phyloP scores from a whole-genome alignment of 2,113 vertebrate species.

The Leucoraja erinaceus region DNA sequence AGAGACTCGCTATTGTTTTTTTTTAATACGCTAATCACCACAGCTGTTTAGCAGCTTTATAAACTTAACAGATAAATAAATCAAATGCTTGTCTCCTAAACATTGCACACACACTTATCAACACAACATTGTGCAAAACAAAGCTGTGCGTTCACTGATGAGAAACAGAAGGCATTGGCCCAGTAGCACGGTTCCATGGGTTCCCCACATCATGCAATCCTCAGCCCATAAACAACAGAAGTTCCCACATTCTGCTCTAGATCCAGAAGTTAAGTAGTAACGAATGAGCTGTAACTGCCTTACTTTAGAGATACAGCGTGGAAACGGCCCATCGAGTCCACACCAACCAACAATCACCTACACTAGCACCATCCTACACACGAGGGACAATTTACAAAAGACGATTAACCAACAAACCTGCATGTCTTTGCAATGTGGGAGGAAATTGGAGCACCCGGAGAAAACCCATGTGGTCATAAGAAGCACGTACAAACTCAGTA shows the following conservation, averaged over 20 bases:
- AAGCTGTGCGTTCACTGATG: neutral
- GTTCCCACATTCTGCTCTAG: neutral
- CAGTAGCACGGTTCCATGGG: neutral
- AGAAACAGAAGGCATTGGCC: neutral
- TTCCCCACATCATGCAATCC: neutral
- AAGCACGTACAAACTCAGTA: no score
- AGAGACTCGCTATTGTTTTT: neutral
- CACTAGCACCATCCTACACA: no score
- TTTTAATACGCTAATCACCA: neutral
- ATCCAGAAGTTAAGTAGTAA: neutral
- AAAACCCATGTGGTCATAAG: no score
- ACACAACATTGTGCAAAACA: neutral
- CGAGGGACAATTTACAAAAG: no score
- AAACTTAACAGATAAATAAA: neutral
- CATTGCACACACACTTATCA: neutral
- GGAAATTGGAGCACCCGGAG: no score
- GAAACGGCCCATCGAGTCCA: no score
- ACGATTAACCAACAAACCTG: no score
- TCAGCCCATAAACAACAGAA: neutral
- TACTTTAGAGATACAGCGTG: neutral
- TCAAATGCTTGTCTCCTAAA: neutral
- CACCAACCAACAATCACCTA: no score
- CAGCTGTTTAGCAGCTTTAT: neutral
- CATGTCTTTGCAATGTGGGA: no score
- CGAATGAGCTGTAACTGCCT: neutral